phyloP scores from a whole-genome alignment of 2,888 invertebrate genomes.

The Syritta pipiens region DNA sequence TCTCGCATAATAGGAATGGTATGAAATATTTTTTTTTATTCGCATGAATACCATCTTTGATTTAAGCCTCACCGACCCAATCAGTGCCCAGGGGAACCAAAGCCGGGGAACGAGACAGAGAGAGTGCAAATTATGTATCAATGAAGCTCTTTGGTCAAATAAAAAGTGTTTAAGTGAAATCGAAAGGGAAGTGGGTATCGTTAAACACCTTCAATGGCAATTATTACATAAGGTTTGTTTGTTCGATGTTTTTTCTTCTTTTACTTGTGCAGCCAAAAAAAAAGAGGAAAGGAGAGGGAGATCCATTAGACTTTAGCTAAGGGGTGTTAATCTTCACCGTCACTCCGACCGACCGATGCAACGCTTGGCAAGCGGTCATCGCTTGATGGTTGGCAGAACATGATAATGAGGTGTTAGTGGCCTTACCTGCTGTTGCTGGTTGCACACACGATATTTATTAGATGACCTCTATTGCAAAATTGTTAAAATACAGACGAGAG shows the following conservation, averaged over 20 bases:
- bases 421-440: background rate
- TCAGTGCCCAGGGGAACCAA: background rate
- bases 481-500: background rate
- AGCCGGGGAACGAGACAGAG: slow-evolving; percentile 4
- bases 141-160: slow-evolving; percentile 13
- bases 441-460: slow-evolving; percentile 20
- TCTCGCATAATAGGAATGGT: background rate
- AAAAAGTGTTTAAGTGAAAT: slow-evolving; percentile 38
- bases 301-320: too few species aligned
- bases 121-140: slow-evolving; percentile 45
- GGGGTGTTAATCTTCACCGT: background rate
- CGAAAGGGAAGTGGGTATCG: slow-evolving; percentile 58
- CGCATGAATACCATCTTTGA: slow-evolving; percentile 38
- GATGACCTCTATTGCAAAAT: slow-evolving; percentile 20
- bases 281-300: slow-evolving; percentile 5
- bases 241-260: background rate
- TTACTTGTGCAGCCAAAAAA: slow-evolving; percentile 4
- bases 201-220: slow-evolving; percentile 42
- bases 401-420: slow-evolving; percentile 30
- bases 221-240: slow-evolving; percentile 23
- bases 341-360: slow-evolving; percentile 23
- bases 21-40: slow-evolving; percentile 33
- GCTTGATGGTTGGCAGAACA: slow-evolving; percentile 30
- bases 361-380: slow-evolving; percentile 10
- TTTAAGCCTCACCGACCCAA: slow-evolving; percentile 14